phyloP scores from a whole-genome alignment of 1,140 invertebrate genomes.

The Drosophila leontia region DNA sequence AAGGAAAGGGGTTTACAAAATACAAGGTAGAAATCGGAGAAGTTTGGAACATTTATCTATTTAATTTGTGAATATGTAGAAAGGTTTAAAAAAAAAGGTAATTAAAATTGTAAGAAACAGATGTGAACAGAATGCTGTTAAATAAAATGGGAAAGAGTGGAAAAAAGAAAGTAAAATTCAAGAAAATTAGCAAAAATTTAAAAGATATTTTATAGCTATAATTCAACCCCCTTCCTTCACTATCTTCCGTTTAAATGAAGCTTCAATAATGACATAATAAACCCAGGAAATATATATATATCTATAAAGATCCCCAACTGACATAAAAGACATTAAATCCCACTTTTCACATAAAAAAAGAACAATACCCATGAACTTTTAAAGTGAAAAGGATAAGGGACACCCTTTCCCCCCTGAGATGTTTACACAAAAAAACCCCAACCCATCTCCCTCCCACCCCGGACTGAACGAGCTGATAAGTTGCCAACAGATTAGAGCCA shows the following conservation, averaged over 20 bases:
- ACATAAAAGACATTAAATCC: neutral
- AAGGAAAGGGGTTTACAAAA: neutral
- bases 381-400: conserved; percentile 3
- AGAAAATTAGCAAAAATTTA: neutral
- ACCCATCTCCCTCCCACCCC: conserved; percentile 3
- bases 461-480: conserved; percentile 33
- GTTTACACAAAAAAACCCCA: neutral
- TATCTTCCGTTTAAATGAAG: neutral
- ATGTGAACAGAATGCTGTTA: neutral
- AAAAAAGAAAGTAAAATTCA: neutral
- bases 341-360: conserved; percentile 3
- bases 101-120: neutral
- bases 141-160: too few relatives aligned
- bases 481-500: conserved; percentile 53
- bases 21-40: neutral
- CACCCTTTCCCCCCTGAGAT: neutral
- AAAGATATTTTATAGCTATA: too few relatives aligned
- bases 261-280: neutral
- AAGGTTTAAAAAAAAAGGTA: neutral
- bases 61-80: neutral
- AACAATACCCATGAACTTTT: conserved; percentile 10
- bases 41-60: neutral
- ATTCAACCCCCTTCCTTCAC: neutral
- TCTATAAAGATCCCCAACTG: neutral
- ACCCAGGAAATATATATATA: neutral